A percentile compares a stretch with the other conserved stretches of the same genome.
These are phyloP conservation scores for Perca fluviatilis DNA, from an alignment of 2,113 vertebrate species.

Conservation along the genomic window DNA sequence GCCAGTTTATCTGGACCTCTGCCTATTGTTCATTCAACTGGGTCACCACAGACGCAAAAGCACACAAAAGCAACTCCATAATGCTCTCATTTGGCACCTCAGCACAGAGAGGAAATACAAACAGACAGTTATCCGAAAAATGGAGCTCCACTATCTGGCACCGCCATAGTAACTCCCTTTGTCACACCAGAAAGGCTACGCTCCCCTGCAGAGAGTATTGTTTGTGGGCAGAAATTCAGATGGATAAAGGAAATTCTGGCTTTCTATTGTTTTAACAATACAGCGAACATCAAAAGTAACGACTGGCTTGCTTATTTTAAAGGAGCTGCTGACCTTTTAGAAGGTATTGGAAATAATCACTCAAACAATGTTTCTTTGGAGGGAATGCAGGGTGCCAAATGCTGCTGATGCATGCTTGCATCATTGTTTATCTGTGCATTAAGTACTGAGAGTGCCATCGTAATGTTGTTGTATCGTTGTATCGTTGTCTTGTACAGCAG, in stretches of 20 bases:
- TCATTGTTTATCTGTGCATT: no score
- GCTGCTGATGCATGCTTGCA: no score
- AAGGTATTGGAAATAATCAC: background rate
- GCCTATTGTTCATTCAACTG: conserved; percentile 75
- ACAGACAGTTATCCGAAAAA: conserved; percentile 74
- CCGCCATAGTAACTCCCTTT: conserved; percentile 61
- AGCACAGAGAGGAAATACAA: conserved; percentile 64
- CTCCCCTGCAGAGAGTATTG: conserved; percentile 51
- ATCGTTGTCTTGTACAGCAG: no score
- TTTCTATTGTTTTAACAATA: conserved; percentile 34
- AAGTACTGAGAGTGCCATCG: no score
- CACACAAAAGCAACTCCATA: conserved; percentile 72
- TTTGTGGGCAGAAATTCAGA: conserved; percentile 57
- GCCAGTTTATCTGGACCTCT: conserved; percentile 69
- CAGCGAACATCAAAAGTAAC: background rate
- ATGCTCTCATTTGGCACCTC: conserved; percentile 75
- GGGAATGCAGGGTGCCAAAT: background rate
- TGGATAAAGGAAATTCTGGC: conserved; percentile 32
- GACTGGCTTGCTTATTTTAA: conserved; percentile 39
- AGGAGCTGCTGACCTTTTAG: conserved; percentile 38
- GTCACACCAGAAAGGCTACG: conserved; percentile 46
- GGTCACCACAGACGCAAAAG: conserved; percentile 69
- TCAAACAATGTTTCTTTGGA: conserved; percentile 12
- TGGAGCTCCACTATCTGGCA: conserved; percentile 56
- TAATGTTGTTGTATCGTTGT: no score